A percentile compares a stretch with the other conserved stretches of the same genome.
These are phyloP conservation scores for Polydrusus cervinus DNA, from an alignment of 2,888 invertebrate genomes.

Conservation along the genomic window DNA sequence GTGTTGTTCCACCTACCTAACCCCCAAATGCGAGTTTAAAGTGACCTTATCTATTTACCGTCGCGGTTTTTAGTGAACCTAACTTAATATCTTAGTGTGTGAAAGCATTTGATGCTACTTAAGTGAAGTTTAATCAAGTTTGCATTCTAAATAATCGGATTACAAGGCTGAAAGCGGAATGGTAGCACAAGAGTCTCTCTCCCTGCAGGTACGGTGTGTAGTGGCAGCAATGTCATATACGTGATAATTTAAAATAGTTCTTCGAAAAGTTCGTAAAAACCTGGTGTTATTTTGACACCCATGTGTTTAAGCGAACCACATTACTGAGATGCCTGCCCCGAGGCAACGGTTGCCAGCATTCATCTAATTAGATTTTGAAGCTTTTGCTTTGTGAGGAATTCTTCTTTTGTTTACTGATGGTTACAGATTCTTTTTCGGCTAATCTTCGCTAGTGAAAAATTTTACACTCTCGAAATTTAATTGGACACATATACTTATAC, in stretches of 20 bases:
- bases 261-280: constrained; percentile 41
- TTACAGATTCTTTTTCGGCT: constrained; percentile 25
- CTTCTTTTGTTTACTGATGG: constrained; percentile 58
- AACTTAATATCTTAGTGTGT: constrained; percentile 56
- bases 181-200: constrained; percentile 60
- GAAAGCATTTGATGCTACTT: constrained; percentile 52
- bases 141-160: constrained; percentile 56
- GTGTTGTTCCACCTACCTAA: constrained; percentile 56
- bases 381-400: constrained; percentile 44
- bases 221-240: constrained; percentile 38
- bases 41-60: constrained; percentile 32
- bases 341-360: constrained; percentile 60
- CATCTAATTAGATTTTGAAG: constrained; percentile 54
- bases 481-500: too few relatives aligned
- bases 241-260: constrained; percentile 44
- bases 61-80: constrained; percentile 45
- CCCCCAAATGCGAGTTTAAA: constrained; percentile 38
- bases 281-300: constrained; percentile 48
- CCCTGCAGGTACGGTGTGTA: constrained; percentile 62
- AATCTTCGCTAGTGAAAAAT: constrained; percentile 3
- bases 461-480: too few relatives aligned
- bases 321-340: constrained; percentile 62
- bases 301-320: constrained; percentile 62
- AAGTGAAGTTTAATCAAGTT: constrained; percentile 53
- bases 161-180: constrained; percentile 58